Conservation (phyloP, 2,888 invertebrate genomes). For the Aphelenchoides bicaudatus region DNA sequence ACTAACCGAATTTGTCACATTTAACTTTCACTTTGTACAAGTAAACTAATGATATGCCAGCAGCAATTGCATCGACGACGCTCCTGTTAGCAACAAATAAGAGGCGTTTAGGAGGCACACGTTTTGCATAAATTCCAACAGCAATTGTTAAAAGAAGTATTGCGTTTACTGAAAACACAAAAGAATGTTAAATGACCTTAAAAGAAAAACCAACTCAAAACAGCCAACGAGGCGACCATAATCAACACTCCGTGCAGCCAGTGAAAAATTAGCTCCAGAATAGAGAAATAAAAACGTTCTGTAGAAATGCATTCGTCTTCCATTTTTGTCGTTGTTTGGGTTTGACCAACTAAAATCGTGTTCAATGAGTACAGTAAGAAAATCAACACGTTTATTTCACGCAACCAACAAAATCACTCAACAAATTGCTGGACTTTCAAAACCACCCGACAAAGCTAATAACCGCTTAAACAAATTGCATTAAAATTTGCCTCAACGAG, state of each 20-base stretch:
- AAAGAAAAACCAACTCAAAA: conserved; percentile 10
- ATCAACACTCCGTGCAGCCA: conserved; percentile 20
- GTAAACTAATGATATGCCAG: conserved; percentile 22
- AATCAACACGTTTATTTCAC: too few relatives aligned
- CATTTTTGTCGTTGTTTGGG: conserved; percentile 6
- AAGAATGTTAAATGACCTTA: neutral
- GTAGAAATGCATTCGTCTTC: conserved; percentile 2
- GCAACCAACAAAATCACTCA: too few relatives aligned
- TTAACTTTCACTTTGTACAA: conserved; percentile 24
- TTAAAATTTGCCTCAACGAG: too few relatives aligned
- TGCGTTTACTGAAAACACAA: conserved; percentile 32
- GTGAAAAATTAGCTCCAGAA: conserved; percentile 21
- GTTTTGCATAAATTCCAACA: conserved; percentile 31
- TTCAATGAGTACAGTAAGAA: too few relatives aligned
- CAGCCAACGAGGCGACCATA: conserved; percentile 15
- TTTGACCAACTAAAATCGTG: too few relatives aligned
- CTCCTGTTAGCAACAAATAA: conserved; percentile 36
- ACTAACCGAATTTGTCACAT: too few relatives aligned
- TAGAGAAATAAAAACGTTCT: conserved; percentile 21
- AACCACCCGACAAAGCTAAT: too few relatives aligned
- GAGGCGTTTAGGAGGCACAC: conserved; percentile 35
- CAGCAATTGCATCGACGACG: conserved; percentile 33
- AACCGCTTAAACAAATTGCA: too few relatives aligned
- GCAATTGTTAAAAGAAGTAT: conserved; percentile 29
- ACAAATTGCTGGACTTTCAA: too few relatives aligned